Conservation (phyloP, 1,140 invertebrate species). For the Trichomalopsis sarcophagae region DNA sequence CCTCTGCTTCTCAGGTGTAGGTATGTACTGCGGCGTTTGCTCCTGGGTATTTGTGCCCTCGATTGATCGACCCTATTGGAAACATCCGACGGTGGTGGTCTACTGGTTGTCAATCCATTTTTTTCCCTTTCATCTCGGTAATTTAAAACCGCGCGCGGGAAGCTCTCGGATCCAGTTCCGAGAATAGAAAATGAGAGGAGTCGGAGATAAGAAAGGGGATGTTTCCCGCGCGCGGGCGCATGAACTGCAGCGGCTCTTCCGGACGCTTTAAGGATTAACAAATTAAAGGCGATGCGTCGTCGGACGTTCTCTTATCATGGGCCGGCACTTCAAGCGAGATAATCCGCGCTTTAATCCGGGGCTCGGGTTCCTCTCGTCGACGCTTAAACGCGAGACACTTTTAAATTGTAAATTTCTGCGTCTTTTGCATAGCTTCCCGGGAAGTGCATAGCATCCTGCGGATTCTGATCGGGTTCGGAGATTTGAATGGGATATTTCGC, state of each 20-base stretch:
- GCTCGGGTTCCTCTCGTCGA: neutral
- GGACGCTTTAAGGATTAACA: constrained; percentile 39
- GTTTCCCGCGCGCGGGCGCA: neutral
- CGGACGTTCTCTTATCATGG: constrained; percentile 10
- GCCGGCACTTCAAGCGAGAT: constrained; percentile 27
- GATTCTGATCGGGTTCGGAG: neutral
- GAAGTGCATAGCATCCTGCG: no score
- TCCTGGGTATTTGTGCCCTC: neutral
- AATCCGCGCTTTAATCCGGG: constrained; percentile 23
- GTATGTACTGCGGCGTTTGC: neutral
- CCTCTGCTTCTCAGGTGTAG: neutral
- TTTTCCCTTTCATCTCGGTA: no score
- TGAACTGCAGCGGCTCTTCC: neutral
- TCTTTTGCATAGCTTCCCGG: neutral
- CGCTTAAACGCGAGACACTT: constrained; percentile 5
- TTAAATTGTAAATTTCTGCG: constrained; percentile 19
- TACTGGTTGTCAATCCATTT: no score
- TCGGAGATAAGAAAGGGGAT: neutral
- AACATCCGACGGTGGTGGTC: no score
- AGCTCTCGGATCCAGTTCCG: no score
- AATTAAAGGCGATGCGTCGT: constrained; percentile 21
- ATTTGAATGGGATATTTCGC: neutral
- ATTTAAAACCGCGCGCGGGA: no score
- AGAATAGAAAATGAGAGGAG: no score
- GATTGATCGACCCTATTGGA: neutral